Percentiles rank a stretch among this genome's conserved stretches.
Conservation (phyloP, 2,113 vertebrate species). For the Brachypteracias leptosomus region DNA sequence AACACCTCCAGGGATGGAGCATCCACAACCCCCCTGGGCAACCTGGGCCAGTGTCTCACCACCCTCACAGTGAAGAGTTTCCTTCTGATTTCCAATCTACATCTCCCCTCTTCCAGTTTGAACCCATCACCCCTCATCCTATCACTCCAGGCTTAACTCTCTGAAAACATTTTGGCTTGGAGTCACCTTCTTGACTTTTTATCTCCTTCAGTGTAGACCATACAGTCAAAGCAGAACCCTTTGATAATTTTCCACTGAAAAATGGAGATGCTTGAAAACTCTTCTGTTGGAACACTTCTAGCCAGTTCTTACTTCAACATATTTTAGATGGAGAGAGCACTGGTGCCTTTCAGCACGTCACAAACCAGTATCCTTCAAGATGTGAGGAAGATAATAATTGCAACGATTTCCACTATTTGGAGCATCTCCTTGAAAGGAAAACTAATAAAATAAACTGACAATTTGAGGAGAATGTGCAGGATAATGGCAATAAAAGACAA, state of each 20-base stretch:
- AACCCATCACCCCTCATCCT: too few relatives aligned
- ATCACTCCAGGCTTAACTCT: too few relatives aligned
- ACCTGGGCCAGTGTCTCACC: too few relatives aligned
- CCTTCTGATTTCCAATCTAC: too few relatives aligned
- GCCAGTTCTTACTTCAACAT: neutral
- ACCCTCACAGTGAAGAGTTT: too few relatives aligned
- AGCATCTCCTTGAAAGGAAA: neutral
- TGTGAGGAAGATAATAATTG: neutral
- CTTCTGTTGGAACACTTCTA: neutral
- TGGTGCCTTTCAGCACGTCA: neutral
- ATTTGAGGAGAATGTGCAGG: neutral
- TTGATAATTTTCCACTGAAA: neutral
- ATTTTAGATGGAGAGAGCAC: neutral
- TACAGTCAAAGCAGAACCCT: neutral
- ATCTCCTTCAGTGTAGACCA: neutral
- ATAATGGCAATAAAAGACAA: rapidly evolving
- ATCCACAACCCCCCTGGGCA: too few relatives aligned
- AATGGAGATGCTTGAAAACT: neutral
- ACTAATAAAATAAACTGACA: neutral
- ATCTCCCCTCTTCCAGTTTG: too few relatives aligned
- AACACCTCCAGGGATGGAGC: too few relatives aligned
- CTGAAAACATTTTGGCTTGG: neutral
- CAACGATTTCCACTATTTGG: neutral
- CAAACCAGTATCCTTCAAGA: neutral
- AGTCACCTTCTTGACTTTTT: neutral